Evolutionary conservation across 2,797 vertebrate species (phyloP).

Genomic region (Podarcis siculus): DNA sequence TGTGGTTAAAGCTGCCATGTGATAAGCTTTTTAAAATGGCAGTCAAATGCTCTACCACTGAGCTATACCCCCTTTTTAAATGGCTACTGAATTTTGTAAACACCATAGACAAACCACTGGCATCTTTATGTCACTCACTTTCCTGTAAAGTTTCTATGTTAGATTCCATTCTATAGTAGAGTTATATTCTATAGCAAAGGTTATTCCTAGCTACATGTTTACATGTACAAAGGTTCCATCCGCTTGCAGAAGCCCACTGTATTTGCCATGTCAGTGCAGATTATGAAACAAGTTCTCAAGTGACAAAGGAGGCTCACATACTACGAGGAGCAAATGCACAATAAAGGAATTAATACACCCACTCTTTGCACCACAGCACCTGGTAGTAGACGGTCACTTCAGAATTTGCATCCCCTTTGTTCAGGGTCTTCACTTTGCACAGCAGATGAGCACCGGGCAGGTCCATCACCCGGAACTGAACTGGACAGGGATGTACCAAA

Average conservation of each 20-base stretch:
- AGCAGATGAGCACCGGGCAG: slow-evolving; percentile 82
- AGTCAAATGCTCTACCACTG: neutral
- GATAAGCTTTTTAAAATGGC: neutral
- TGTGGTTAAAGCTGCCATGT: neutral
- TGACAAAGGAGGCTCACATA: neutral
- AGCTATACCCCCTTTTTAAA: too few relatives aligned
- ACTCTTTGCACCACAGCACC: slow-evolving; percentile 3
- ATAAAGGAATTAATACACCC: neutral
- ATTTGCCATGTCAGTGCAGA: too few relatives aligned
- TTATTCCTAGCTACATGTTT: neutral
- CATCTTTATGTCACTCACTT: too few relatives aligned
- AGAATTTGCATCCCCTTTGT: slow-evolving; percentile 86
- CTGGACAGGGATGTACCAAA: slow-evolving; percentile 84
- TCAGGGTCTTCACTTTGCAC: slow-evolving; percentile 88
- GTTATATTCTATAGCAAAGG: neutral
- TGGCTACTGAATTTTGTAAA: too few relatives aligned
- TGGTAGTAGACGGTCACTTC: slow-evolving; percentile 84
- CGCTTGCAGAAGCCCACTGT: neutral
- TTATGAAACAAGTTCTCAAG: neutral
- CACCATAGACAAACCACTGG: too few relatives aligned
- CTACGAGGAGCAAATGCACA: too few relatives aligned
- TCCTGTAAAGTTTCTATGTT: neutral
- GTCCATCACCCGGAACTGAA: slow-evolving; percentile 88
- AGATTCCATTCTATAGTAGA: neutral
- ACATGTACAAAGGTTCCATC: neutral